Conservation (phyloP, 2,113 vertebrate genomes). For the Sus scrofa region T2T-Sscrofa CM000826.6:32443501-32444000, state of each 20-base stretch:
- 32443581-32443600: background rate
- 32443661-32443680: background rate
- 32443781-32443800: background rate
- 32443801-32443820: background rate
- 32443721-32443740: too few relatives aligned
- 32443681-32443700: background rate
- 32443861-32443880: background rate
- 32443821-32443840: constrained; percentile 32
- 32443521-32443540: background rate
- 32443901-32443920: constrained; percentile 2
- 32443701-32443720: background rate
- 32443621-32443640: background rate
- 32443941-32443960: background rate
- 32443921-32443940: background rate
- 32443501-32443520: background rate
- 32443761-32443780: background rate
- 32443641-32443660: background rate
- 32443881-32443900: constrained; percentile 8
- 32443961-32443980: background rate
- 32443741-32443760: background rate
- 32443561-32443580: constrained; percentile 14
- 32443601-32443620: background rate
- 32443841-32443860: background rate
- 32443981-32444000: background rate
- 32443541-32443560: constrained; percentile 17